phyloP scores from a whole-genome alignment of 2,888 invertebrate species.

The Dascillus cervinus region DNA sequence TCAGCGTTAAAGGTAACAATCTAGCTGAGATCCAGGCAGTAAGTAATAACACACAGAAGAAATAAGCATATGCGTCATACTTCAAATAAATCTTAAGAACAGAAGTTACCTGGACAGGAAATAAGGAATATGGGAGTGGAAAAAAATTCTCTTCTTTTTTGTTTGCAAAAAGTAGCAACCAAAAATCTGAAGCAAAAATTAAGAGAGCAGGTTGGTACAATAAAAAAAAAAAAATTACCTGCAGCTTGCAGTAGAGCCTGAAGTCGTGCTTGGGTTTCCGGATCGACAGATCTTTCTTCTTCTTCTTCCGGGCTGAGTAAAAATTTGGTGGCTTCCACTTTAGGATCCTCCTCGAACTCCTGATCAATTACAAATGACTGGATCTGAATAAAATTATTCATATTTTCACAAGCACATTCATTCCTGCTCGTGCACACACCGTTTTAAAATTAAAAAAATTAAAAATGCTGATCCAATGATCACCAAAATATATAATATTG shows the following conservation, averaged over 20 bases:
- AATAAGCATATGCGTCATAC: too few species aligned
- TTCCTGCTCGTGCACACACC: background rate
- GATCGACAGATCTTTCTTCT: constrained; percentile 65
- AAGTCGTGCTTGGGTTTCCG: constrained; percentile 82
- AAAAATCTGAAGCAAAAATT: too few species aligned
- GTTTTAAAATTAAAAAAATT: background rate
- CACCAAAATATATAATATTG: background rate
- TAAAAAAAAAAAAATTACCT: constrained; percentile 45
- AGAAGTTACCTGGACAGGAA: too few species aligned
- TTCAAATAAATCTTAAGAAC: too few species aligned
- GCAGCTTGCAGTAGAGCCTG: constrained; percentile 93
- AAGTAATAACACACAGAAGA: too few species aligned
- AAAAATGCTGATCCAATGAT: background rate
- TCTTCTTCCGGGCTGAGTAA: constrained; percentile 50
- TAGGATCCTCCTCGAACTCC: constrained; percentile 57
- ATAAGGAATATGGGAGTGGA: too few species aligned
- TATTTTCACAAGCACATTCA: background rate
- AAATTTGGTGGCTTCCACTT: constrained; percentile 56
- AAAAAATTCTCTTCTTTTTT: too few species aligned
- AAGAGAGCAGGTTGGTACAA: too few species aligned
- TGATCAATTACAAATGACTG: constrained; percentile 65
- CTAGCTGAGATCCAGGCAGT: too few species aligned
- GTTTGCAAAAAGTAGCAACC: too few species aligned
- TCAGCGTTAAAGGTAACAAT: too few species aligned
- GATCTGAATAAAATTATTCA: constrained; percentile 47